Percentiles rank a stretch among this genome's conserved stretches.
phyloP scores from a whole-genome alignment of 2,888 invertebrate species.

The Drosophila helvetica region DNA sequence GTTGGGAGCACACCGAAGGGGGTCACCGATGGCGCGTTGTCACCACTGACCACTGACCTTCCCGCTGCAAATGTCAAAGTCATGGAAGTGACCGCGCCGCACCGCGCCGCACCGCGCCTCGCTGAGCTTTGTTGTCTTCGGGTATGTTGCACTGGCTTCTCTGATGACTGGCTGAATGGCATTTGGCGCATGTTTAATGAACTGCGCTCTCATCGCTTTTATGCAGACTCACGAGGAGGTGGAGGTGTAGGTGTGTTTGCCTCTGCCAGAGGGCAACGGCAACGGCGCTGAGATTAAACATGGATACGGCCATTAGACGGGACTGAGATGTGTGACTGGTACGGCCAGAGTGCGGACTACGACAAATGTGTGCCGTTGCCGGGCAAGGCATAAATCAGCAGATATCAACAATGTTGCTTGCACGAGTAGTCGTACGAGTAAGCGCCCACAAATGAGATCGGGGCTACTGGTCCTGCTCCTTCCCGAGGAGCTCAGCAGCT shows the following conservation, averaged over 20 bases:
- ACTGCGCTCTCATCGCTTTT: constrained; percentile 35
- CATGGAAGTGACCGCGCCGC: constrained; percentile 4
- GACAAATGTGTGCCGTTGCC: constrained; percentile 63
- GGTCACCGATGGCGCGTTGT: neutral
- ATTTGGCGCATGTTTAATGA: constrained; percentile 48
- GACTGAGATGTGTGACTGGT: neutral
- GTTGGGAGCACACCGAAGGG: too few relatives aligned
- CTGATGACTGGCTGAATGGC: constrained; percentile 33
- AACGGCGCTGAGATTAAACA: constrained; percentile 9
- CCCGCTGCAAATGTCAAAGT: constrained; percentile 25
- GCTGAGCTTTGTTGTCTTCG: neutral
- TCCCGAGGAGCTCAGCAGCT: neutral
- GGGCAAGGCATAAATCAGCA: constrained; percentile 60
- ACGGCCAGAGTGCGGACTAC: too few relatives aligned
- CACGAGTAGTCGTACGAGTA: constrained; percentile 25
- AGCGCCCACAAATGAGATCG: constrained; percentile 54
- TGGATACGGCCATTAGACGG: neutral
- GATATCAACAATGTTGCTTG: constrained; percentile 33
- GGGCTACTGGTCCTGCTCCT: constrained; percentile 2
- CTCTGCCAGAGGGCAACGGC: constrained; percentile 13
- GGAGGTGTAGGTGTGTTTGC: constrained; percentile 10
- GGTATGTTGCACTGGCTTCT: neutral
- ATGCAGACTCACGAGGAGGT: constrained; percentile 26
- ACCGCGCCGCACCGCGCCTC: neutral
- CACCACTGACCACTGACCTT: constrained; percentile 13